Base-by-base conservation (phyloP, 2,888 invertebrate species). In the Eurytoma adleriae region DNA sequence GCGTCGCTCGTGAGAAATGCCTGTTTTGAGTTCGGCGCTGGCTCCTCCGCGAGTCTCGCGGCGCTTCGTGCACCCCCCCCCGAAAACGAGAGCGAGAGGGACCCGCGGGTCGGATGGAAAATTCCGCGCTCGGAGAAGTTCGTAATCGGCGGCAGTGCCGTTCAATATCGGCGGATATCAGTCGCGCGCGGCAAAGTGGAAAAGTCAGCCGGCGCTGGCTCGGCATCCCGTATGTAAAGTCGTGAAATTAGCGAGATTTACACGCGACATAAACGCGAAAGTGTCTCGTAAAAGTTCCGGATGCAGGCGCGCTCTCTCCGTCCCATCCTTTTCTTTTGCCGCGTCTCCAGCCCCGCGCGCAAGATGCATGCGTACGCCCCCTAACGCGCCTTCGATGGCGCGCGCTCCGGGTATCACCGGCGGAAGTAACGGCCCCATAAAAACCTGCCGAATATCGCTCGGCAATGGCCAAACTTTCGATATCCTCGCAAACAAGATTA, bases 241-340 rank as follows among this genome's bases (percentile, higher is more conserved):
- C 76, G 64, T 68, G 80, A 86, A 89, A 90, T 89, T 89, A 89
- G 88, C 86, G 85, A 87, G 87, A 89, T 89, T 89, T 89, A 88
- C 87, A 87, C 85, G 85, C 83, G 88, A 85, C 89, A 86, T 89
- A 89, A 89, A 88, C 86, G 85, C 84, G 84, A 84, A 85, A 86
- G 86, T 85, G 86, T 84, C 84, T 86, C 88, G 86, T 88, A 88
- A 88, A 88, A 87, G 85, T 87, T 86, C 83, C 84, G 83, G 84
- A 85, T 85, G 87, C 84, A 66, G 78, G 82, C 73, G 24, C 24
- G 24, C 24, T 24, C 24, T 24, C 62, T 70, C 80, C 40, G 4
- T 54, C 70, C 78, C 80, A 24, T 80, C 50, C 69, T 68, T 76
- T 73, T 73, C 59, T 57, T 75, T 59, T 75, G n/a, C 57, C 64